Conservation (phyloP, 1,140 invertebrate species). For the Rhagoletis zephyria region DNA sequence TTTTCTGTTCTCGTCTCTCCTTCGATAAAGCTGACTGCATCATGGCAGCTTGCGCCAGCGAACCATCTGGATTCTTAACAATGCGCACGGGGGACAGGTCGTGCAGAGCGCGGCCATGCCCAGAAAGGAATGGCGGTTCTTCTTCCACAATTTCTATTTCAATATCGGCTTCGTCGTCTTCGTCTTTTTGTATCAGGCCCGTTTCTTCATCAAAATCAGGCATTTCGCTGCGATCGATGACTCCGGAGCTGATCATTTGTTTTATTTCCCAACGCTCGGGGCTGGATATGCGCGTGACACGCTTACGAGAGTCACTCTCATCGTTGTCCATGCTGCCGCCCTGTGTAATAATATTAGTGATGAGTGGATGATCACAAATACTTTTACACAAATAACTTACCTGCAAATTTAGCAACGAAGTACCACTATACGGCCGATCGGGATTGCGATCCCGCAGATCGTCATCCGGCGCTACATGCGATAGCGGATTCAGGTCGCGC, state of each 20-base stretch:
- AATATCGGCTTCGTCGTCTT: slow-evolving; percentile 96
- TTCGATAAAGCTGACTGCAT: slow-evolving; percentile 99
- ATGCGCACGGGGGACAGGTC: slow-evolving; percentile 97
- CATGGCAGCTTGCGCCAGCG: slow-evolving; percentile 97
- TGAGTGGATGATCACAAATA: not conserved
- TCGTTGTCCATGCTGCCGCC: slow-evolving; percentile 81
- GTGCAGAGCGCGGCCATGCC: slow-evolving; percentile 89
- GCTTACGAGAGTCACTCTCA: slow-evolving; percentile 83
- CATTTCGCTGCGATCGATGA: slow-evolving; percentile 88
- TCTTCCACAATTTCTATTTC: slow-evolving; percentile 99
- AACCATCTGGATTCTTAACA: slow-evolving; percentile 99
- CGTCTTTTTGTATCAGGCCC: slow-evolving; percentile 85
- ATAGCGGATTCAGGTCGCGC: slow-evolving; percentile 92
- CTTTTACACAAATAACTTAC: slow-evolving; percentile 59
- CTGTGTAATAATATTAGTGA: not conserved
- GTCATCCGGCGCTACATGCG: slow-evolving; percentile 77
- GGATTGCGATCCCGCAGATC: slow-evolving; percentile 87
- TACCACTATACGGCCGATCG: slow-evolving; percentile 81
- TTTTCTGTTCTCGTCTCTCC: slow-evolving; percentile 94
- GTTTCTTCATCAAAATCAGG: slow-evolving; percentile 94
- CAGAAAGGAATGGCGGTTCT: slow-evolving; percentile 95
- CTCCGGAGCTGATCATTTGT: slow-evolving; percentile 89
- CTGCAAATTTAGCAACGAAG: slow-evolving; percentile 80
- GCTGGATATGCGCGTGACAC: slow-evolving; percentile 93
- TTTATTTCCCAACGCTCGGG: slow-evolving; percentile 95